Base-by-base conservation (phyloP, 2,113 vertebrate species). In the Xiphias gladius region DNA sequence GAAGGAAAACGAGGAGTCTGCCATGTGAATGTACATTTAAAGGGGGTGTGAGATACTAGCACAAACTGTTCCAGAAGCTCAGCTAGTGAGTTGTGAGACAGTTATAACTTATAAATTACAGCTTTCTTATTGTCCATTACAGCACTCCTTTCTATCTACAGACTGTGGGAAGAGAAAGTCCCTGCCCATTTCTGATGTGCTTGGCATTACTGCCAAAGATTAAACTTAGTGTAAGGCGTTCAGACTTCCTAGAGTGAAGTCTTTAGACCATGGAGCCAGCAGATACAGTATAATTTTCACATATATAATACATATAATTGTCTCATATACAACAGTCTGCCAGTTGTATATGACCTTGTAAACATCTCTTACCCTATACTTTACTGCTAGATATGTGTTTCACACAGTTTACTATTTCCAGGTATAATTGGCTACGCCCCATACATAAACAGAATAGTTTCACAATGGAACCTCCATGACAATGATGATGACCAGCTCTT, bases 401-500 rank as follows among this genome's bases (percentile, higher is more conserved):
- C 69, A 93, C 66, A 54, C 43, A 57, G 69, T 92, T 87, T 43
- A 76, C 89, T 77, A 62, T 88, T 90, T 85, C 24, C 95, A 99
- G 98, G 98, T 88, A 96, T 99, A 90, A 97, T 99, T 73, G 98
- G 98, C 76, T 99, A 97, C 66, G 96, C 96, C 52, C 94, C 97
- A 0, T 94, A 94, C 83, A 74, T 99, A 87, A 95, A 96, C 87
- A 95, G 85, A 68, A 93, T 99, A 26, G 96, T 98, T 73, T 96
- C 97, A 16, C 95, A 97, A 43, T 99, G 98, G 98, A 92, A 96
- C 86, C 96, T 99, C 61, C 97, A 99, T 30, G 98, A 99, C 91
- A 99, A 97, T 71, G 98, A 99, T 57, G 98, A 99, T 26, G 98
- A 99, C 91, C 98, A 99, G 89, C 97, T 99, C 35, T 99, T 99